These are phyloP conservation scores for Carpatolechia fugitivella DNA, from an alignment of 2,888 invertebrate species.

Conservation along the genomic window DNA sequence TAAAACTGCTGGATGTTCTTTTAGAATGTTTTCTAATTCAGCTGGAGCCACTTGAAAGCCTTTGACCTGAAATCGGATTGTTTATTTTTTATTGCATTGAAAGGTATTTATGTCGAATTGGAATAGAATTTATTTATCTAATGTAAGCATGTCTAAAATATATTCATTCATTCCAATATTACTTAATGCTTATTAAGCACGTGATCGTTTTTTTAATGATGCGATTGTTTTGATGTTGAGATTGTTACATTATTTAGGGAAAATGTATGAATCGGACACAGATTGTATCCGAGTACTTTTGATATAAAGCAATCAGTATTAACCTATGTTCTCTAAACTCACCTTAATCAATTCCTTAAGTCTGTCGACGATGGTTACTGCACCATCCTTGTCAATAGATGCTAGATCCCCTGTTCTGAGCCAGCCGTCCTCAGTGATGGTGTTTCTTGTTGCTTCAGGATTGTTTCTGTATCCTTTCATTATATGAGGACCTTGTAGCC, in stretches of 20 bases:
- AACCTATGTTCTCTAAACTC: constrained; percentile 10
- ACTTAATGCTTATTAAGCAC: no score
- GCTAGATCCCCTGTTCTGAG: constrained; percentile 86
- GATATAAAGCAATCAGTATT: no score
- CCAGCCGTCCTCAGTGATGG: constrained; percentile 85
- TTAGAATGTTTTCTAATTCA: constrained; percentile 85
- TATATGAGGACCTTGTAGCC: constrained; percentile 87
- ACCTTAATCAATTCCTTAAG: constrained; percentile 91
- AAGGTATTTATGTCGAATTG: no score
- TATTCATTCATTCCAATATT: no score
- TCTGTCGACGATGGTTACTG: constrained; percentile 84
- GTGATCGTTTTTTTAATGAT: no score
- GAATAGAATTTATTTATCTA: no score
- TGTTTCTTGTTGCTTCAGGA: constrained; percentile 83
- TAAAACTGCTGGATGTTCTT: constrained; percentile 82
- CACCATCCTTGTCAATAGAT: constrained; percentile 80
- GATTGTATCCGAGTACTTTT: no score
- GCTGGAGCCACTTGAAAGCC: constrained; percentile 88
- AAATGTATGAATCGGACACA: no score
- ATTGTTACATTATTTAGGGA: no score
- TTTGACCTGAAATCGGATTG: constrained; percentile 70
- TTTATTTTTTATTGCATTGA: not conserved
- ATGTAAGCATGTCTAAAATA: no score
- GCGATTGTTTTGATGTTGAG: no score
- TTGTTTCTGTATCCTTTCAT: constrained; percentile 90